Conservation (phyloP, 1,140 invertebrate genomes). For the Eupeodes corollae region DNA sequence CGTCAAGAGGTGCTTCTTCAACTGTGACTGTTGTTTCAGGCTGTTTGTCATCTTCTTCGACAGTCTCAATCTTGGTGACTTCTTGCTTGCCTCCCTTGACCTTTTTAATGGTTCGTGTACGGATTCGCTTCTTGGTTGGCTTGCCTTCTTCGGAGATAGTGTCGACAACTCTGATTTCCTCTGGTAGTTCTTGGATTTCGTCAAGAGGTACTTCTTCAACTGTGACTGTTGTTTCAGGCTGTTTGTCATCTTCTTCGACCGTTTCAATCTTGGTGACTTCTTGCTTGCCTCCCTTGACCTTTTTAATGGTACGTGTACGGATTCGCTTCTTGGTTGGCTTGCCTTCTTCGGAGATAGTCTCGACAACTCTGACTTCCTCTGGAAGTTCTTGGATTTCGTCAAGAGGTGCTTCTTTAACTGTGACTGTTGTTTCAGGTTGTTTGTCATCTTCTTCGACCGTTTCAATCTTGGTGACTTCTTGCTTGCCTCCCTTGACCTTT, state of each 20-base stretch:
- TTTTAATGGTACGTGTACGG: constrained; percentile 17
- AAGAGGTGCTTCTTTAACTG: constrained; percentile 13
- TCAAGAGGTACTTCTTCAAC: neutral
- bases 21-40: constrained; percentile 17
- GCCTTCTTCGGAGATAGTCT: constrained; percentile 10
- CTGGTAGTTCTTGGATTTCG: constrained; percentile 6
- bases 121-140: constrained; percentile 11
- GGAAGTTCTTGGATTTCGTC: constrained; percentile 20
- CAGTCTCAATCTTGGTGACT: constrained; percentile 16
- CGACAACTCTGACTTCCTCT: constrained; percentile 17
- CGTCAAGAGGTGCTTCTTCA: constrained; percentile 12
- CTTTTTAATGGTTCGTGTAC: constrained; percentile 8
- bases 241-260: constrained; percentile 12
- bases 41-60: constrained; percentile 23
- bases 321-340: constrained; percentile 20
- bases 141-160: constrained; percentile 12
- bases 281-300: constrained; percentile 21
- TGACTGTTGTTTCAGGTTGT: constrained; percentile 1
- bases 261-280: constrained; percentile 28
- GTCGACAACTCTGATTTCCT: constrained; percentile 18
- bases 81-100: constrained; percentile 7
- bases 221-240: neutral
- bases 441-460: constrained; percentile 21
- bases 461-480: constrained; percentile 25
- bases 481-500: constrained; percentile 22